Evolutionary conservation across 2,797 vertebrate species (phyloP).

Genomic region (Periophthalmus magnuspinnatus): DNA sequence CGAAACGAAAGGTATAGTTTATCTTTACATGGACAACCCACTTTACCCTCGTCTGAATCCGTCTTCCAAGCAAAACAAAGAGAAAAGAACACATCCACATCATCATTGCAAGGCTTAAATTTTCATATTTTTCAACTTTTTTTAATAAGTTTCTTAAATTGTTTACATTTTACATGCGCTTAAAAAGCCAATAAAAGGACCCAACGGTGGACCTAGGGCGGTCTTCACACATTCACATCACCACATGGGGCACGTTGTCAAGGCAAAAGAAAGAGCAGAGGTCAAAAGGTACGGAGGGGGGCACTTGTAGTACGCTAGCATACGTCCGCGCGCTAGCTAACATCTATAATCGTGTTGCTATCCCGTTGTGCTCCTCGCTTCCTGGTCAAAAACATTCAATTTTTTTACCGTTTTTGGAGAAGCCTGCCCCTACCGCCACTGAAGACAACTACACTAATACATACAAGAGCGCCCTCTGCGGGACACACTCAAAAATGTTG

Average conservation of each 20-base stretch:
- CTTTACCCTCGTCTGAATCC: constrained; percentile 72
- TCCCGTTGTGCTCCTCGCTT: constrained; percentile 42
- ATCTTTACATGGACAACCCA: constrained; percentile 78
- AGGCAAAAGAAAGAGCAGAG: constrained; percentile 85
- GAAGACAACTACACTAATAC: constrained; percentile 75
- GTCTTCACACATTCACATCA: constrained; percentile 90
- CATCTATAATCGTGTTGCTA: constrained; percentile 42
- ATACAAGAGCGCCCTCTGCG: constrained; percentile 72
- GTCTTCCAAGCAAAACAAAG: constrained; percentile 86
- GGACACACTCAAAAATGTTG: constrained; percentile 65
- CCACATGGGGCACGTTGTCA: constrained; percentile 87
- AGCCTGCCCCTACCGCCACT: constrained; percentile 65
- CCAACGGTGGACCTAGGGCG: constrained; percentile 77
- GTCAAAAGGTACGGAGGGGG: constrained; percentile 75
- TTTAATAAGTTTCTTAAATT: constrained; percentile 80
- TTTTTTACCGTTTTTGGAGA: constrained; percentile 41
- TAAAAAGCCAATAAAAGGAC: constrained; percentile 86
- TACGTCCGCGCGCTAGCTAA: constrained; percentile 63
- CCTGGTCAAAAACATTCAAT: constrained; percentile 35
- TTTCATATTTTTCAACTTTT: constrained; percentile 73
- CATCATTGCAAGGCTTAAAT: constrained; percentile 84
- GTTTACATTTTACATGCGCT: constrained; percentile 87
- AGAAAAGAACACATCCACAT: constrained; percentile 85
- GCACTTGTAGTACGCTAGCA: constrained; percentile 63
- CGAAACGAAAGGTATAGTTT: constrained; percentile 77